Base-by-base conservation (phyloP, 2,888 invertebrate genomes). In the Aphrophora alni region DNA sequence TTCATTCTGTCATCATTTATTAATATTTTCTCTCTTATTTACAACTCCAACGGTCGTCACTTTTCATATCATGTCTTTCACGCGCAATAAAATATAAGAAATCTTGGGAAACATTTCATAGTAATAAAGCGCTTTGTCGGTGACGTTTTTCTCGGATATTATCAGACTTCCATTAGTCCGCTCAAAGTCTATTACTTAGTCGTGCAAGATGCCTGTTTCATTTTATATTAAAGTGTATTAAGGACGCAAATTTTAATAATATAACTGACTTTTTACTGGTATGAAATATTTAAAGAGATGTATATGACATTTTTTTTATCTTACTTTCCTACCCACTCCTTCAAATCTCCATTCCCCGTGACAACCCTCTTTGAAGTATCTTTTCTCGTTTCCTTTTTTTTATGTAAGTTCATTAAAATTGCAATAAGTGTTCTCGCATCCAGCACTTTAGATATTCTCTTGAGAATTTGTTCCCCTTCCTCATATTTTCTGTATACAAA, bases 371-470 rank as follows among this genome's bases (percentile, higher is more conserved):
- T 59, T 59, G 59, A 59, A 59, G 59, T 59, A 59, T 59, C n/a
- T 59, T 59, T 59, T 59, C 21, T 59, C 21, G 59, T 59, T 59
- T 59, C 59, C 59, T 59, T 59, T 59, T 59, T 59, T 59, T 59
- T 59, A 59, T 59, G 59, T 59, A 59, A 59, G 21, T 59, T 59
- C 59, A 59, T 59, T 59, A 59, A 59, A 59, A 59, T 59, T 59
- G 59, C 59, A 59, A 59, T 59, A 59, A 59, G 21, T 59, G 59
- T 59, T 59, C 59, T 59, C 59, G 59, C 59, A 59, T 59, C 21
- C 59, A 59, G 59, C 59, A 59, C 59, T 59, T 59, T 59, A 59
- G 21, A 59, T 59, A 59, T 59, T 59, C 59, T 59, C 59, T 59
- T 59, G 21, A 21, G 21, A 21, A 21, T n/a, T 59, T 59, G 5